Evolutionary conservation across 2,888 invertebrate species (phyloP).

Genomic region (Cotesia congregata): DNA sequence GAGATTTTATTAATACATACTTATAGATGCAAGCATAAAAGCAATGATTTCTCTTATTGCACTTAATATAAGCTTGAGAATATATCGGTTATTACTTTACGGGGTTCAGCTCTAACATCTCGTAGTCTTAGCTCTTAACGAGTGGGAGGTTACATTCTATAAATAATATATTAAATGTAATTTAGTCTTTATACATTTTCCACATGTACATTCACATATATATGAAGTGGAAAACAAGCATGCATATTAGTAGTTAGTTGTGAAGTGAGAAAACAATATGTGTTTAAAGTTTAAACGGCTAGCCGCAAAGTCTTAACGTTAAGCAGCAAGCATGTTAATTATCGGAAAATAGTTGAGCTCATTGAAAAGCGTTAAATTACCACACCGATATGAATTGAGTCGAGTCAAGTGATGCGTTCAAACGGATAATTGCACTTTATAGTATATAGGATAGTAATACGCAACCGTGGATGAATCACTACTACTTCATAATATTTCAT

Average conservation of each 20-base stretch:
- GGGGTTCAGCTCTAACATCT: background rate
- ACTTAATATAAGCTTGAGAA: slow-evolving; percentile 11
- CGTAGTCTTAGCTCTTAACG: slow-evolving; percentile 3
- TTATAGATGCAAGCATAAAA: slow-evolving; percentile 4
- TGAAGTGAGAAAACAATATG: slow-evolving; percentile 29
- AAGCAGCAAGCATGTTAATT: slow-evolving; percentile 6
- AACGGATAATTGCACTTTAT: slow-evolving; percentile 61
- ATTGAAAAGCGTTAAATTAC: slow-evolving; percentile 65
- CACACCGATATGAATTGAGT: slow-evolving; percentile 39
- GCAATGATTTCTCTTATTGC: slow-evolving; percentile 20
- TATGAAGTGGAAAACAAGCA: background rate
- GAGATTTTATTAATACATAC: slow-evolving; percentile 5
- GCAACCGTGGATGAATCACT: background rate
- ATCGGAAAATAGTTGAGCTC: slow-evolving; percentile 57
- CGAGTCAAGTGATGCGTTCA: slow-evolving; percentile 56
- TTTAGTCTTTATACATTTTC: background rate
- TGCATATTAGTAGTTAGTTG: background rate
- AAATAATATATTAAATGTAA: slow-evolving; percentile 12
- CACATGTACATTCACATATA: background rate
- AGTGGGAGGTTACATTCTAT: slow-evolving; percentile 28
- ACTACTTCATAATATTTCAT: background rate
- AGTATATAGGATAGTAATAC: slow-evolving; percentile 20
- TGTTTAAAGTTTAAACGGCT: background rate
- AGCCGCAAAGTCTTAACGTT: background rate
- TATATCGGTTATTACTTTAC: slow-evolving; percentile 8